These are phyloP conservation scores for Psephotus haematonotus DNA, from an alignment of 2,113 vertebrate species.

Conservation along the genomic window DNA sequence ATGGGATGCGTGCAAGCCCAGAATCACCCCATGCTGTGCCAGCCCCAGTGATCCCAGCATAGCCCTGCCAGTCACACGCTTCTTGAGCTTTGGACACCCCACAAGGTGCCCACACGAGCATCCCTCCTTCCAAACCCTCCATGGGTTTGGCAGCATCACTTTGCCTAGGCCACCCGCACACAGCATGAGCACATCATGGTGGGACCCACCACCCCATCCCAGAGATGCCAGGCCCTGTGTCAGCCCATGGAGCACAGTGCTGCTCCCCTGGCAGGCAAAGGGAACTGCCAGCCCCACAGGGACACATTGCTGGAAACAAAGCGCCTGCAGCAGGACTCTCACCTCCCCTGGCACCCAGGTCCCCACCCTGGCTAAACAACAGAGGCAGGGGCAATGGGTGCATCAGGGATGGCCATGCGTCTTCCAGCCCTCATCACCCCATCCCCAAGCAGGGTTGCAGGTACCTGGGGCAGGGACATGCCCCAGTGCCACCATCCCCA, in stretches of 20 bases:
- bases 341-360: not conserved
- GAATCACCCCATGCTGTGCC: not conserved
- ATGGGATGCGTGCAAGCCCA: fast-evolving
- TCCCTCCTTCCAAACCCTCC: not conserved
- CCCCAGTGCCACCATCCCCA: not conserved
- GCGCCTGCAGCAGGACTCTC: not conserved
- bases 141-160: not conserved
- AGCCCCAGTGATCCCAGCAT: not conserved
- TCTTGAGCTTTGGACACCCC: not conserved
- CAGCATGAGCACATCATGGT: not conserved
- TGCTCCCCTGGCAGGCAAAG: not conserved
- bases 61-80: not conserved
- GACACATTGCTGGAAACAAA: not conserved
- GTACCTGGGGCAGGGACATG: not conserved
- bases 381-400: fast-evolving
- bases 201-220: fast-evolving
- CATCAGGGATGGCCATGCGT: not conserved
- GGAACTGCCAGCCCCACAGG: not conserved
- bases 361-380: not conserved
- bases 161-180: not conserved
- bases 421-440: not conserved
- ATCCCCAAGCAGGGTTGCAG: not conserved
- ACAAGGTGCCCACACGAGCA: not conserved
- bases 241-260: not conserved
- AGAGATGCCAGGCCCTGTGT: not conserved